Evolutionary conservation across 1,140 invertebrate species (phyloP), one percentile per base, ranked within the genome.

Genomic region (Eupeodes corollae): DNA sequence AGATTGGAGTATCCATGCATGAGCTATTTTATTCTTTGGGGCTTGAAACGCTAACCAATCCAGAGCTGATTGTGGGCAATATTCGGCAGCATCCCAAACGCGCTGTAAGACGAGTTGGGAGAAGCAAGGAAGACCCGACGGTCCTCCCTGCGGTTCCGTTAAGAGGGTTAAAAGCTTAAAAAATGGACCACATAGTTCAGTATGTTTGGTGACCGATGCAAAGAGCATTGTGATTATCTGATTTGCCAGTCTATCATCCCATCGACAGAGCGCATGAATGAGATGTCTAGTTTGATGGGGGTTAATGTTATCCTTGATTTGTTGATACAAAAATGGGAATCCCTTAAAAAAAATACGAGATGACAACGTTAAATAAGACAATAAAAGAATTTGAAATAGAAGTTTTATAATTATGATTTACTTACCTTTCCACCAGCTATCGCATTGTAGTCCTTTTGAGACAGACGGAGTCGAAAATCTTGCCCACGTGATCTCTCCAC

Each of bases 251-350:
- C 83, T 74, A 52, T 93, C 89, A 69, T 93, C 91, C 77, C 86
- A 92, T 19, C 88, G 79, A 56, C 87, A 91, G 15, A 96, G 73
- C 18, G 88, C 90, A 66, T 91, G 91, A 49, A 96, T 91, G 26
- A 96, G 74, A 67, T 91, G 90, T 52, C 87, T 80, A 3, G 91
- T 93, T 69, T 94, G 90, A 58, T 91, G 82, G 31, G 92, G 71
- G 71, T 94, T 95, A 46, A 95, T 86, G 54, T 84, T 85, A 67
- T 96, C 92, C 54, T 88, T 83, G 41, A 92, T 92, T 75, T 95
- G 91, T 69, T 93, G 91, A 67, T 91, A 89, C 16, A 96, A 71
- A 70, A 96, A 96, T 31, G 88, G 87, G 69, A 92, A 93, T 10
- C 87, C 88, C 82, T 88, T 67, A 16, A 68, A 62, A 30, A 48